Evolutionary conservation across 2,797 vertebrate species (phyloP), one percentile per base, ranked within the genome.

Genomic region (Agapornis canus): DNA sequence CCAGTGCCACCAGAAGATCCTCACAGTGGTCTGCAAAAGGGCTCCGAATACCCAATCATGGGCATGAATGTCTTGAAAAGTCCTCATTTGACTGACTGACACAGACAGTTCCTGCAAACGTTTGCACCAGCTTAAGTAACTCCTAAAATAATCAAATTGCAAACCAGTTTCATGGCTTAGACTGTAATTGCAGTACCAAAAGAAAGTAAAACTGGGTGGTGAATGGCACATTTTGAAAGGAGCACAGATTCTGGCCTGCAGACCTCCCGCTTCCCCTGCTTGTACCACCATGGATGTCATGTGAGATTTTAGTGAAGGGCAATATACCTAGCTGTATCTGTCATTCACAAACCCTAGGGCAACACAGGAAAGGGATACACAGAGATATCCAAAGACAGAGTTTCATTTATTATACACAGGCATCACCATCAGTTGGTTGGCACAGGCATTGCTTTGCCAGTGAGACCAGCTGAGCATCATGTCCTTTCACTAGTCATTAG

Each of bases 371-470:
- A 92, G 37, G 61, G n/a, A 54, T 13, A 42, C 13, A 47, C 0
- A 1, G 31, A 76, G 52, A 83, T 48, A 66, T 32, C 19, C 48
- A 31, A 61, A 51, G 59, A 11, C 64, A 63, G 79, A 64, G 14
- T 80, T 75, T 80, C 31, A 22, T 31, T 42, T 61, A 4, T 26
- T 57, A 42, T 14, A 61, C 27, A 57, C 21, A 79, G 51, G 15
- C 6, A 0, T 56, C 11, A 1, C 23, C 3, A 1, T 39, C 40
- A 15, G 13, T 16, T 54, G 10, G n/a, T 66, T 1, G 0, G 27
- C 37, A 42, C 17, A 25, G 47, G 48, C 70, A 15, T 27, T 49
- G 52, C 31, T 71, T 70, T 70, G 63, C 20, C 37, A 52, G 7
- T 35, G 35, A 83, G 31, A 51, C 15, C 59, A 56, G 32, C 47